These are phyloP conservation scores for Elymnias hypermnestra DNA, from an alignment of 1,140 invertebrate species.

Conservation along the genomic window DNA sequence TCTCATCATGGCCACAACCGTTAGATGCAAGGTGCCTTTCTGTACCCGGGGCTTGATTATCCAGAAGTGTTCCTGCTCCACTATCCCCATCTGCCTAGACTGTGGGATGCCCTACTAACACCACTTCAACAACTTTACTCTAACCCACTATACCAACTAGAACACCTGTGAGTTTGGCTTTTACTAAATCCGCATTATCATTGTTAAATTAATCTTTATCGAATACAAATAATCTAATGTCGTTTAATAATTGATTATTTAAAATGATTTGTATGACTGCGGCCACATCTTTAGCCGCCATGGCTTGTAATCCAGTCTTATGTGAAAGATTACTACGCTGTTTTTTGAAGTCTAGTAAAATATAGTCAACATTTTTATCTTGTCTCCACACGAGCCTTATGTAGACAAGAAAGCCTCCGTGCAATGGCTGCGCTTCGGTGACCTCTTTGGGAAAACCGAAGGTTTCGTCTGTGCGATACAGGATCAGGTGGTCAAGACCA, in stretches of 20 bases:
- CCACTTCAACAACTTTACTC: background rate
- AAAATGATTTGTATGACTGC: slow-evolving; percentile 50
- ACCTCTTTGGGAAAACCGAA: too few relatives aligned
- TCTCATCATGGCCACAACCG: slow-evolving; percentile 32
- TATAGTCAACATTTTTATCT: too few relatives aligned
- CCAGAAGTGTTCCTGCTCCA: slow-evolving; percentile 41
- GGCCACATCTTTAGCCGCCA: slow-evolving; percentile 33
- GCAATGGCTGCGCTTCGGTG: too few relatives aligned
- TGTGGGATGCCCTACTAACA: slow-evolving; percentile 47
- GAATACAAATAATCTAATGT: too few relatives aligned
- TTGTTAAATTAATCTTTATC: too few relatives aligned
- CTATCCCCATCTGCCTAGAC: slow-evolving; percentile 43
- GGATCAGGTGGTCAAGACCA: too few relatives aligned
- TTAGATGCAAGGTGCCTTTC: slow-evolving; percentile 39
- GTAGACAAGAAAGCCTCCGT: too few relatives aligned
- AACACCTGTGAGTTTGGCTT: too few relatives aligned
- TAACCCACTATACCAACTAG: too few relatives aligned
- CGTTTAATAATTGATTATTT: background rate
- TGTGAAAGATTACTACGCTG: slow-evolving; percentile 47
- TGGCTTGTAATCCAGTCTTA: slow-evolving; percentile 36
- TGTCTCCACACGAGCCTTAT: too few relatives aligned
- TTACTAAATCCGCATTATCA: too few relatives aligned
- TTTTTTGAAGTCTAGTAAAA: slow-evolving; percentile 29
- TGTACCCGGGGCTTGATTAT: slow-evolving; percentile 29
- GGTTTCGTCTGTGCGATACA: too few relatives aligned